Evolutionary conservation across 1,140 invertebrate genomes (phyloP), one percentile per base, ranked within the genome.

Genomic region (Pseudomyrmex pallidus): DNA sequence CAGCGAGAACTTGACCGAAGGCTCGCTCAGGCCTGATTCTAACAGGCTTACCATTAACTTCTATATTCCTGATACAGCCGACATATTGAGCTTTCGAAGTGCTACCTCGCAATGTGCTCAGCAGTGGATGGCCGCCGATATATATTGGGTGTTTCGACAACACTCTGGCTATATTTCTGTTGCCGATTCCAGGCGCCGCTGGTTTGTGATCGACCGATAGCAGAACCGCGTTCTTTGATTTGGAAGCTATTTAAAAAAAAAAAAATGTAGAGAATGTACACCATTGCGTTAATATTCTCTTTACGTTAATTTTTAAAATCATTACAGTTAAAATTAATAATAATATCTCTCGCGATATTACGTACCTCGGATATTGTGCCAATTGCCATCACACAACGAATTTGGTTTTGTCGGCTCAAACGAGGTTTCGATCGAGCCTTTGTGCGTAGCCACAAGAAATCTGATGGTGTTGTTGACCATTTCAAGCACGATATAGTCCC

Each of bases 301-400:
- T 13, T 9, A 50, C 48, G 12, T 50, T 12, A 52, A 52, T 52
- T 12, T 52, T 52, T 52, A 52, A 52, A 2, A 52, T 13, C 3
- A 13, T 52, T 10, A 52, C 2, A 52, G 9, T 52, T 52, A 13
- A 12, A 52, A 50, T 50, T 52, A 52, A 52, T 10, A 50, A 56
- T 15, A 17, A 56, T 15, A 56, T 56, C 54, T 56, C 13, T 9
- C 48, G 48, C 46, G 9, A 48, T 54, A 59, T 44, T 86, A 86
- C 91, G 94, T 92, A 98, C 98, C 97, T 95, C 96, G 95, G 89
- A 99, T 97, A 15, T 95, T 96, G 91, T 99, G 98, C 98, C 98
- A 99, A 46, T 98, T 95, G 50, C 99, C 98, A 95, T 99, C 98
- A 92, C 99, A 99, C 44, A 98, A 95, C 46, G 96, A 95, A 91